phyloP scores from a whole-genome alignment of 2,113 vertebrate genomes.

The Corvus moneduloides region DNA sequence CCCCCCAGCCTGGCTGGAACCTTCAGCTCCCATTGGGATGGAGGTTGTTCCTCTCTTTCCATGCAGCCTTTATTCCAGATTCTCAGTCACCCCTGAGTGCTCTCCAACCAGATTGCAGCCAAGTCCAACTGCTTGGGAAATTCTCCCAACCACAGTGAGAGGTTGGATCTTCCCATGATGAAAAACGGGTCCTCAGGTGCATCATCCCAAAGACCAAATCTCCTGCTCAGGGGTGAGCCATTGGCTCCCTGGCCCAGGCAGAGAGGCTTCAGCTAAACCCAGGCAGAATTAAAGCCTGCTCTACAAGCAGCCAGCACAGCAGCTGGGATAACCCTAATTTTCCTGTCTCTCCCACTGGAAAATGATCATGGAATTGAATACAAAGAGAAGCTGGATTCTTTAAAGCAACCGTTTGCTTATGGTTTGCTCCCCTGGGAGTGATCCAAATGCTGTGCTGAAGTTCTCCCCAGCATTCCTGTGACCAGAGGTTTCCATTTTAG shows the following conservation, averaged over 20 bases:
- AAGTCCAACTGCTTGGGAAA: neutral
- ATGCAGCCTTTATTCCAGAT: neutral
- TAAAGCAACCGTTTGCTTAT: neutral
- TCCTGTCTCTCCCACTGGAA: neutral
- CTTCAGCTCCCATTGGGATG: neutral
- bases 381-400: neutral
- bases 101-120: neutral
- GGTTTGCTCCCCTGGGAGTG: neutral
- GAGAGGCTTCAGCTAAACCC: neutral
- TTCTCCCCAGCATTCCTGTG: neutral
- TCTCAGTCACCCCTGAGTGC: neutral
- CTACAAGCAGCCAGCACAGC: neutral
- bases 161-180: neutral
- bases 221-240: neutral
- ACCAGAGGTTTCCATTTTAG: neutral
- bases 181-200: neutral
- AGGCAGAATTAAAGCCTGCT: neutral
- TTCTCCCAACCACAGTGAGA: neutral
- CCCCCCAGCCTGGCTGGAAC: neutral
- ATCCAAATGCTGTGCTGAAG: neutral
- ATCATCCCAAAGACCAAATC: neutral
- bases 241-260: neutral
- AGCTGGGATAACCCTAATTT: neutral
- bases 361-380: neutral
- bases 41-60: neutral